Base-by-base conservation (phyloP, 2,888 invertebrate genomes). In the Napeogenes sylphis region DNA sequence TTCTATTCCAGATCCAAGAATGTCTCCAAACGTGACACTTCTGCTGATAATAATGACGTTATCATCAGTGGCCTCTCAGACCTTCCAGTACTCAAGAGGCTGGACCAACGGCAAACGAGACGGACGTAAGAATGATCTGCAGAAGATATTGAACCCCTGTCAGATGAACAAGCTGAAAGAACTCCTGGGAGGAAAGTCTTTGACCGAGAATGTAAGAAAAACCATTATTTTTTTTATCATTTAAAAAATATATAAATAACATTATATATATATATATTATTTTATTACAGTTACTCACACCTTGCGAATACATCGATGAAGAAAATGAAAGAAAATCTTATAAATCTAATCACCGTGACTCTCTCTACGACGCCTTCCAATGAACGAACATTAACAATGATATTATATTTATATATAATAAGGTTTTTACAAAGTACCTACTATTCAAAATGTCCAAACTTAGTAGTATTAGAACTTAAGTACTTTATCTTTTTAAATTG, bases 51-150 rank as follows among this genome's bases (percentile, higher is more conserved):
- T 91, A 59, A 79, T 91, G 70, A 79, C 90, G 21, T 70, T 92
- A 53, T 81, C 87, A 0, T 79, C 86, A 4, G 90, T 89, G 56
- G 78, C 90, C 0, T 92, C 92, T 0, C 95, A 95, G 83, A 95
- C 94, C 5, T 95, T 95, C 85, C 95, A 95, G 75, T 95, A 95
- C 81, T 95, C 94, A 51, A 87, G 93, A 0, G 95, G 95, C 4
- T 95, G 95, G 95, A 95, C 94, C 67, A 95, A 94, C 75, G 95
- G 95, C 32, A 94, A 94, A 73, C 83, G 94, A 0, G 85, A 82
- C 58, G 85, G 85, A 0, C 82, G 79, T 64, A 78, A 73, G 64
- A 70, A 73, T 0, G 80, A 80, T 46, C 63, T 90, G 32, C 87
- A 87, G 69, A 80, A 75, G 69, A 78, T 88, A 57, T 75, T 91